Conservation (phyloP, 1,140 invertebrate species). For the Micrasema longulum region DNA sequence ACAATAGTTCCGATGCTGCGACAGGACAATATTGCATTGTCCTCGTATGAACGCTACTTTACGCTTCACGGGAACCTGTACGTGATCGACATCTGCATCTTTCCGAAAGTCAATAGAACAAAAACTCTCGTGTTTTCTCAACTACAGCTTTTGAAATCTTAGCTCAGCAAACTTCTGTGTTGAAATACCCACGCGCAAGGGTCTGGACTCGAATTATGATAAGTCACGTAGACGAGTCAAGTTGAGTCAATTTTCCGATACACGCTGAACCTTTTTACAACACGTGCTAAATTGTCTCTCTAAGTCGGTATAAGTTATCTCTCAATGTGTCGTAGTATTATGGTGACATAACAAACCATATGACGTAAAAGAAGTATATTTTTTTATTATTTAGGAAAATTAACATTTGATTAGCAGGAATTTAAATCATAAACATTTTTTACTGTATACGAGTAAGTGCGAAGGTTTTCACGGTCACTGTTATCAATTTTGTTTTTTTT, state of each 20-base stretch:
- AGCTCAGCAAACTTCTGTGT: conserved; percentile 1
- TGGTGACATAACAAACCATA: conserved; percentile 1
- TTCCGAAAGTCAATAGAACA: conserved; percentile 6
- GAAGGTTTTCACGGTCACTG: too few species aligned
- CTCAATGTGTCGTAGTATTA: conserved; percentile 13
- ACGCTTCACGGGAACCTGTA: background rate
- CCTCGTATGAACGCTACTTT: too few species aligned
- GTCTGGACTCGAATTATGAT: conserved; percentile 25
- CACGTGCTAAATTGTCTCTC: background rate
- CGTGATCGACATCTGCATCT: conserved; percentile 10
- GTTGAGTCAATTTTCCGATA: conserved; percentile 24
- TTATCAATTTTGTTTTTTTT: too few species aligned
- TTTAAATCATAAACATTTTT: too few species aligned
- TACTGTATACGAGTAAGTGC: too few species aligned
- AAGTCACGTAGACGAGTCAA: conserved; percentile 35
- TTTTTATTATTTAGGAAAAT: too few species aligned
- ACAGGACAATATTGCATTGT: too few species aligned
- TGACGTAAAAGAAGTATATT: too few species aligned
- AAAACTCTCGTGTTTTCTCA: conserved; percentile 25
- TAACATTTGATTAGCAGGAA: too few species aligned
- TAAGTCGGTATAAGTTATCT: conserved; percentile 15
- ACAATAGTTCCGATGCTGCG: too few species aligned
- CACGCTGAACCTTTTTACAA: conserved; percentile 20
- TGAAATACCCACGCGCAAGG: background rate
- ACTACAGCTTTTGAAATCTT: conserved; percentile 6